Evolutionary conservation across 92 coral and sea anemone genomes (phyloP), one percentile per base, ranked within the genome.

Genomic region (Epizoanthus illoricatus): DNA sequence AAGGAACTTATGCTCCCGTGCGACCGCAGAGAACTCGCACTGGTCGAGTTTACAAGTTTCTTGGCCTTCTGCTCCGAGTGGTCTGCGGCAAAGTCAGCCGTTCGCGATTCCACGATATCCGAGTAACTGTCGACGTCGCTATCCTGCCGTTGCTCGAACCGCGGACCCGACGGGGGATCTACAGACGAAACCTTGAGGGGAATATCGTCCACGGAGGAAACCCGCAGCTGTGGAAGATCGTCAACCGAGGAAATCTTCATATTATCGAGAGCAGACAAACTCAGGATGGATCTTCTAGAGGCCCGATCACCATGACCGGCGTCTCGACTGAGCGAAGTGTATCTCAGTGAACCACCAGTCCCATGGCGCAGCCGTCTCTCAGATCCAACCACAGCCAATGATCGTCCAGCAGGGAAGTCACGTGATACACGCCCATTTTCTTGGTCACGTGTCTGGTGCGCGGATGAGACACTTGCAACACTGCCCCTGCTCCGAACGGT

Each of bases 71-170:
- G 43, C 43, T 73, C 87, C 41, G 49, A 56, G 4, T 71, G 47
- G 9, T 56, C 76, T 33, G 65, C 78, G 45, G 67, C 67, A 0
- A 62, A 2, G 24, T 65, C 84, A 21, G 69, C 75, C 16, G 56
- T 69, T 61, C 71, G 84, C 41, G 86, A 85, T 28, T 85, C 88
- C 72, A 33, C 89, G 82, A 93, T 93, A 69, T 93, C 97, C 71
- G 97, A 93, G 74, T 93, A 93, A 80, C 97, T 93, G 65, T 93
- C 97, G 7, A 93, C 76, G 67, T 91, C 94, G 43, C 82, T 78
- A 41, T 78, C 82, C n/a, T 57, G 58, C 21, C 52, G 67, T 41
- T 76, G 81, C 39, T 76, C 81, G 15, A 9, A 1, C 15, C 45
- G 62, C 12, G 94, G 79, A 59, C 83, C 87, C 4, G 90, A 76